phyloP scores from a whole-genome alignment of 2,888 invertebrate species.

The Leptogaster cylindrica region DNA sequence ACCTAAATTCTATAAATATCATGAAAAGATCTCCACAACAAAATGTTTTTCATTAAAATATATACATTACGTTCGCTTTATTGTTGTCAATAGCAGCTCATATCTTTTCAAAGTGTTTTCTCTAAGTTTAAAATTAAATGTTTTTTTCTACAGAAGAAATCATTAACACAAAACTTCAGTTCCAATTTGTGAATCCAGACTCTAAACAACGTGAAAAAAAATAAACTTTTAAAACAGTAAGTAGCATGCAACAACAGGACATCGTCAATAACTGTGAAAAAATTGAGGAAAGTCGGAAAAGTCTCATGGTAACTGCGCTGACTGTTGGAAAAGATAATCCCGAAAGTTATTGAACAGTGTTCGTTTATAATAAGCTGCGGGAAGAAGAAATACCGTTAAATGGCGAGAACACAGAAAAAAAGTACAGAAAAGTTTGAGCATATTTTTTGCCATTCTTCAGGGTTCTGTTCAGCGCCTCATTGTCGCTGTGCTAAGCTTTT shows the following conservation, averaged over 20 bases:
- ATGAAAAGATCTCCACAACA: too few relatives aligned
- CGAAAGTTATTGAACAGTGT: constrained; percentile 38
- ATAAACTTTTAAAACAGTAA: too few relatives aligned
- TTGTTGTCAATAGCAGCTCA: too few relatives aligned
- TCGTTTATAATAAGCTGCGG: constrained; percentile 21
- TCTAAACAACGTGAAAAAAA: constrained; percentile 20
- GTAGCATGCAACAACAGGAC: constrained; percentile 21
- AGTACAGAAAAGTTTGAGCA: neutral
- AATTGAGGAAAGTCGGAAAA: constrained; percentile 16
- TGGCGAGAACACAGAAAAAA: neutral
- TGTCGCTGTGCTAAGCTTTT: constrained; percentile 13
- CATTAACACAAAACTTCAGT: too few relatives aligned
- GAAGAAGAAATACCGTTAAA: constrained; percentile 7
- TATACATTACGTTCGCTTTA: too few relatives aligned
- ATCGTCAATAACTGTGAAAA: neutral
- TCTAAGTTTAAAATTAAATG: too few relatives aligned
- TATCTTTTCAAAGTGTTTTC: too few relatives aligned
- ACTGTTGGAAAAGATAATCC: constrained; percentile 37
- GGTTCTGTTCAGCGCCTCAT: constrained; percentile 5
- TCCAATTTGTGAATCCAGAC: too few relatives aligned
- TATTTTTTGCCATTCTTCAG: neutral
- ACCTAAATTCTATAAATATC: too few relatives aligned
- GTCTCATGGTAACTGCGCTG: constrained; percentile 26
- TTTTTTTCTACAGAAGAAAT: too few relatives aligned
- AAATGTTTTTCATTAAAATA: too few relatives aligned